A percentile compares a stretch with the other conserved stretches of the same genome.
Evolutionary conservation across 2,888 invertebrate species (phyloP).

Genomic region (Flexamia atlantica): DNA sequence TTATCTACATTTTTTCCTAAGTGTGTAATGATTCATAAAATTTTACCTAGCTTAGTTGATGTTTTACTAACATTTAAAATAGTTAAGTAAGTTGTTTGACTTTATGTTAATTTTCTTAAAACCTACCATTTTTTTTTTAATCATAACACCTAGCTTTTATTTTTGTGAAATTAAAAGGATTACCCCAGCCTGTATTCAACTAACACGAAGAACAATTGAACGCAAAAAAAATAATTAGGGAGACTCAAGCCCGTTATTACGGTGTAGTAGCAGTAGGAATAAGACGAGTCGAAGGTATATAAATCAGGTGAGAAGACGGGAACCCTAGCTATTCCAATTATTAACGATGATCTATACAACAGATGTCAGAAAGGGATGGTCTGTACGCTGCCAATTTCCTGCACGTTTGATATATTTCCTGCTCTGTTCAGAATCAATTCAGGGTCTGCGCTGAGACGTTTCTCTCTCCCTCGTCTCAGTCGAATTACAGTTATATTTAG

Average conservation of each 20-base stretch:
- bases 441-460: slow-evolving; percentile 6
- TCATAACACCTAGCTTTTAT: no score
- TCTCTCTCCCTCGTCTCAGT: background rate
- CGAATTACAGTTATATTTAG: slow-evolving; percentile 26
- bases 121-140: no score
- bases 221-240: no score
- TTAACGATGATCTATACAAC: slow-evolving; percentile 50
- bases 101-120: no score
- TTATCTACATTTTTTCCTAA: no score
- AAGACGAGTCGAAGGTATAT: background rate
- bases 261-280: background rate
- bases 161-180: no score
- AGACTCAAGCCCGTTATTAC: background rate
- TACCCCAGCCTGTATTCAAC: no score
- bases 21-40: no score
- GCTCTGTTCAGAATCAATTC: slow-evolving; percentile 57
- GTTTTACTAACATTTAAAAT: no score
- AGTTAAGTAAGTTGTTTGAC: no score
- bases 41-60: no score
- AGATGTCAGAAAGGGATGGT: slow-evolving; percentile 49
- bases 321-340: slow-evolving; percentile 42
- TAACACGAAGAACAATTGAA: no score
- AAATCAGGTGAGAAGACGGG: slow-evolving; percentile 25
- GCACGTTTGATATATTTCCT: slow-evolving; percentile 56
- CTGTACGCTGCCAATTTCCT: slow-evolving; percentile 54